Evolutionary conservation across 2,797 vertebrate genomes (phyloP), one percentile per base, ranked within the genome.

Genomic region (Pteronotus mesoamericanus): DNA sequence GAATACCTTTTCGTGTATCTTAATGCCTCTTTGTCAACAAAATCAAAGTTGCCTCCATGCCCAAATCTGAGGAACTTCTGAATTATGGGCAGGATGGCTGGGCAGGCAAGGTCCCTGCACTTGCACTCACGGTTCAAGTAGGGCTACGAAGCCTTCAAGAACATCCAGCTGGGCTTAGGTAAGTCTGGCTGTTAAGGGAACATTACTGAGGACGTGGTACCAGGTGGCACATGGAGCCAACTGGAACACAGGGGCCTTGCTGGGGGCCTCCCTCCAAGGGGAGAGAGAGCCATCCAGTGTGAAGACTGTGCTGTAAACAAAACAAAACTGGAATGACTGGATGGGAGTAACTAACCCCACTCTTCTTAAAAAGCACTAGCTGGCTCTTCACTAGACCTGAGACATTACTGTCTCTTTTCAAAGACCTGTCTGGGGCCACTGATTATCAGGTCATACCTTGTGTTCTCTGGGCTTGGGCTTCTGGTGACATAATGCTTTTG

Each of bases 391-490:
- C 19, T 53, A 82, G n/a, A 84, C 9, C 66, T 1, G 22, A 83
- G 69, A 34, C 44, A 42, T 32, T 3, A 32, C 4, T 66, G n/a
- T 88, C 39, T 91, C 72, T 34, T 37, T 53, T 19, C 57, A 39
- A 53, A 94, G 44, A 74, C 19, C 24, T 39, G 21, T 14, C 8
- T 53, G 10, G 66, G 39, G 74, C 71, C 68, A 39, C 79, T 29
- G 10, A 48, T 19, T 3, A 79, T 32, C 42, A 86, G 57, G 42
- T 68, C 96, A 71, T 97, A 98, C 97, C 97, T 98, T 72, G 79
- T 37, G 48, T 68, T 94, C 75, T 94, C 86, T 51, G 96, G 89
- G 42, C 57, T 72, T 59, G 97, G 88, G 86, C 59, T 91, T 96
- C 95, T 16, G 61, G 86, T 97, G 95, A 95, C 87, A 94, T 74